These are phyloP conservation scores for Eolophus roseicapilla DNA, from an alignment of 2,113 vertebrate species.

Conservation along the genomic window DNA sequence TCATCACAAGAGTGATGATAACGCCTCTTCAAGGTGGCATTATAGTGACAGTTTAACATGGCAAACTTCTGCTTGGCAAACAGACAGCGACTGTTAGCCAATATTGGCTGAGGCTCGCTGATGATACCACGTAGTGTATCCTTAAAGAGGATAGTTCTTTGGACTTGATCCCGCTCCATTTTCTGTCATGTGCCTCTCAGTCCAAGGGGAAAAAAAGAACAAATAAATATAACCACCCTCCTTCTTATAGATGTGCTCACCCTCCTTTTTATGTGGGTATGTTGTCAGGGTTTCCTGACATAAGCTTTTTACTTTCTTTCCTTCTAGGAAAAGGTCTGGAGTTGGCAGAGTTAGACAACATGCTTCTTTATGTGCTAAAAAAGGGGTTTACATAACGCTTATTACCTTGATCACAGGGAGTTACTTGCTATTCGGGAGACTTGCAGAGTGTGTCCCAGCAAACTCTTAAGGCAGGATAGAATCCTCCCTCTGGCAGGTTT, in stretches of 20 bases:
- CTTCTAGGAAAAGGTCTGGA: not conserved
- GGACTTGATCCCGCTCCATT: slow-evolving; percentile 40
- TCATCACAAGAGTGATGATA: slow-evolving; percentile 66
- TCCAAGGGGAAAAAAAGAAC: not conserved
- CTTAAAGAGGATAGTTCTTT: slow-evolving; percentile 63
- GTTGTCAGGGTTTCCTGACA: not conserved
- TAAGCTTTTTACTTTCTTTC: not conserved
- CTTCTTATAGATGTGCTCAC: not conserved
- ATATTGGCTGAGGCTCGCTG: slow-evolving; percentile 58
- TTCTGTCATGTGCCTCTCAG: slow-evolving; percentile 17
- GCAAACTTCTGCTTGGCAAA: slow-evolving; percentile 70
- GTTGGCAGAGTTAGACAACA: not conserved
- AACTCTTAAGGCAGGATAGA: not conserved
- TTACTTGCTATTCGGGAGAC: not conserved
- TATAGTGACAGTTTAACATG: slow-evolving; percentile 69
- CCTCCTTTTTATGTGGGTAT: not conserved
- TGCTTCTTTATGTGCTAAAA: not conserved
- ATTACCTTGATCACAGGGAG: not conserved
- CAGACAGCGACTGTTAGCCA: slow-evolving; percentile 68
- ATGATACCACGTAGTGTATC: slow-evolving; percentile 35
- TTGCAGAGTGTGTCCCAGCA: accelerated
- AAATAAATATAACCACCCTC: not conserved
- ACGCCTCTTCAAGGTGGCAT: slow-evolving; percentile 70
- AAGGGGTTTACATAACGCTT: not conserved
- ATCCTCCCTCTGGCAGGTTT: not conserved